phyloP scores from a whole-genome alignment of 2,888 invertebrate genomes.

The Eupithecia insigniata region DNA sequence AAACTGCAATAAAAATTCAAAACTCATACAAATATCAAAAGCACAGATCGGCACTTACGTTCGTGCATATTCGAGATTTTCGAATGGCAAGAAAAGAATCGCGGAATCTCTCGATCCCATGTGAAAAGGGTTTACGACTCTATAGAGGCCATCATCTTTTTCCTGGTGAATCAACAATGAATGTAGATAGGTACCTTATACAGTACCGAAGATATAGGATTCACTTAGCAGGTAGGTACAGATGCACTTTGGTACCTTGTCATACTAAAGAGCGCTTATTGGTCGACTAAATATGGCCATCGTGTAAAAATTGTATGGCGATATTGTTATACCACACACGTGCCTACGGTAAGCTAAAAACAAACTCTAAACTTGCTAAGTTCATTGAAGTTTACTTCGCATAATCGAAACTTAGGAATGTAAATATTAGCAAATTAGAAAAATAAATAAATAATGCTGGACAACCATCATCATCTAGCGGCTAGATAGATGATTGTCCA shows the following conservation, averaged over 20 bases:
- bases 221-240: neutral
- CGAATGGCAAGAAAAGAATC: slow-evolving; percentile 42
- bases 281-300: neutral
- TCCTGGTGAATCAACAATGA: neutral
- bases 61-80: slow-evolving; percentile 36
- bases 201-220: neutral
- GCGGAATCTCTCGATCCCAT: slow-evolving; percentile 11
- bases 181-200: neutral
- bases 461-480: too few relatives aligned
- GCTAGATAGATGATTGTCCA: too few relatives aligned
- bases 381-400: neutral
- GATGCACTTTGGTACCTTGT: neutral
- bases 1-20: slow-evolving; percentile 53
- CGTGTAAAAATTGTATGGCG: neutral
- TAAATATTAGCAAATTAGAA: neutral
- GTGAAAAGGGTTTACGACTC: slow-evolving; percentile 7
- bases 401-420: neutral
- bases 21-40: slow-evolving; percentile 38
- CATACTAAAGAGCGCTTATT: neutral
- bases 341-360: neutral
- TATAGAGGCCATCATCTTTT: neutral
- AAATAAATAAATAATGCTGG: too few relatives aligned
- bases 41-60: slow-evolving; percentile 41
- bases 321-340: neutral
- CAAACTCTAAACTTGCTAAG: neutral